These are phyloP conservation scores for Azorinus chamasolen DNA, from an alignment of 2,888 invertebrate species.

Conservation along the genomic window DNA sequence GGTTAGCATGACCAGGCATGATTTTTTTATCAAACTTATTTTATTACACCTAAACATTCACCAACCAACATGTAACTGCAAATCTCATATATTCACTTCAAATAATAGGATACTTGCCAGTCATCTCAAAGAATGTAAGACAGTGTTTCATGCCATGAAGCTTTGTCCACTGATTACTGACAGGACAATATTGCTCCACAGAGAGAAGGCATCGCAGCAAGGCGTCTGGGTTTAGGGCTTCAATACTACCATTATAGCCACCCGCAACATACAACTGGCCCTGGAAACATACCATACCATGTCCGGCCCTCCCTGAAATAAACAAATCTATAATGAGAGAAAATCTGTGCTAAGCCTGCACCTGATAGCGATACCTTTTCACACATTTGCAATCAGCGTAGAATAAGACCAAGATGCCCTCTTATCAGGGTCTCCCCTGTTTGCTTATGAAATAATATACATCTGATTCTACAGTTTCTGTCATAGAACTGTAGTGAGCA, in stretches of 20 bases:
- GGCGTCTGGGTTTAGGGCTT: slow-evolving; percentile 26
- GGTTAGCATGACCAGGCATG: too few relatives aligned
- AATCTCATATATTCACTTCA: too few relatives aligned
- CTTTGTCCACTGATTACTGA: slow-evolving; percentile 54
- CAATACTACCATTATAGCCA: slow-evolving; percentile 55
- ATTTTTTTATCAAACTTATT: too few relatives aligned
- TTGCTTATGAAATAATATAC: too few relatives aligned
- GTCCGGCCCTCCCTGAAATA: slow-evolving; percentile 62
- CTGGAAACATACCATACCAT: slow-evolving; percentile 59
- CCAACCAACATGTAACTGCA: too few relatives aligned
- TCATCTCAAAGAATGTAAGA: slow-evolving; percentile 58
- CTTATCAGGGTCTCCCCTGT: too few relatives aligned
- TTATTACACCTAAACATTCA: too few relatives aligned
- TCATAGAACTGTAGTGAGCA: too few relatives aligned
- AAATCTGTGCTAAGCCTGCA: not conserved
- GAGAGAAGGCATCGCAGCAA: slow-evolving; percentile 49
- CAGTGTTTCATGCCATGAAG: slow-evolving; percentile 52
- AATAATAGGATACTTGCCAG: slow-evolving; percentile 24
- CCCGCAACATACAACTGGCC: slow-evolving; percentile 59
- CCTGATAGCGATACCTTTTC: too few relatives aligned
- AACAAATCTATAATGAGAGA: not conserved
- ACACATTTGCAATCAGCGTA: too few relatives aligned
- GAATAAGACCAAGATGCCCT: not conserved
- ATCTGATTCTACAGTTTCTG: too few relatives aligned
- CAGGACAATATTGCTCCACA: slow-evolving; percentile 40